phyloP scores from a whole-genome alignment of 2,113 vertebrate genomes.

The Loxodonta africana region DNA sequence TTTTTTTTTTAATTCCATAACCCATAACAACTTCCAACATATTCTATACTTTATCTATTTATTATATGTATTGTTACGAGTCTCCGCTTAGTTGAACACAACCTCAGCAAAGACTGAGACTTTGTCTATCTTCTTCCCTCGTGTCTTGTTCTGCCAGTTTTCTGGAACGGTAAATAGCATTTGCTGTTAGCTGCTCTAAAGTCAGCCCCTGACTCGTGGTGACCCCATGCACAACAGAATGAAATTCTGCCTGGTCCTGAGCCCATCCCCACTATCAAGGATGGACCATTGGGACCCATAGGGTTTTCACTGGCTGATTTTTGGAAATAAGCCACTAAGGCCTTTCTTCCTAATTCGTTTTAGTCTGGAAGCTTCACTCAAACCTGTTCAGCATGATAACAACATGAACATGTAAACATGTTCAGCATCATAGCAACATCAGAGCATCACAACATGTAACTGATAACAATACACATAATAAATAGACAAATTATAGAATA shows the following conservation, averaged over 20 bases:
- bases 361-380: too few species aligned
- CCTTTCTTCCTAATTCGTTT: too few species aligned
- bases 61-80: background rate
- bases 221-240: too few species aligned
- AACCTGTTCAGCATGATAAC: too few species aligned
- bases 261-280: too few species aligned
- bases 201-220: background rate
- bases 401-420: too few species aligned
- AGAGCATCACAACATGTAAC: background rate
- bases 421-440: too few species aligned
- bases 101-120: background rate
- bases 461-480: background rate
- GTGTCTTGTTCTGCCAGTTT: background rate
- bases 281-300: too few species aligned
- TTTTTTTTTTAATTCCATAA: background rate
- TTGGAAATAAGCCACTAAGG: too few species aligned
- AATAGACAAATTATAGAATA: background rate
- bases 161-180: background rate
- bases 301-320: too few species aligned
- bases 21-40: background rate
- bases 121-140: background rate
- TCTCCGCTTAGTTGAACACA: background rate
- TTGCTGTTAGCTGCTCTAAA: background rate
- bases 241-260: too few species aligned
- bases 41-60: background rate